These are phyloP conservation scores for Neofelis nebulosa DNA, from an alignment of 2,113 vertebrate genomes.

Conservation along the genomic window DNA sequence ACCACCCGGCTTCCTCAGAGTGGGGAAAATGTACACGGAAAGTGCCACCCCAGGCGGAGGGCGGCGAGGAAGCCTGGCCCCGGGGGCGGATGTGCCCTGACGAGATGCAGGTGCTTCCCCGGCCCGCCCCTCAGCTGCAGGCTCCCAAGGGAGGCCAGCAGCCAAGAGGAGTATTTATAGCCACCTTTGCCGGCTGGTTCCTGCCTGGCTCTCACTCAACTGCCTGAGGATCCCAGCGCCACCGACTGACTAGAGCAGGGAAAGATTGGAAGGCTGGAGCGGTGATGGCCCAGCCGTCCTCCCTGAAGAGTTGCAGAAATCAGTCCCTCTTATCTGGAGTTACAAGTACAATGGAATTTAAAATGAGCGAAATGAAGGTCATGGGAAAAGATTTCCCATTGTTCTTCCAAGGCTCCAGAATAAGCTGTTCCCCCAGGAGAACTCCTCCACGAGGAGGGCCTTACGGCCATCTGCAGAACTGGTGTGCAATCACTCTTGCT, in stretches of 20 bases:
- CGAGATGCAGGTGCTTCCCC: slow-evolving; percentile 78
- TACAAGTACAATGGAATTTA: background rate
- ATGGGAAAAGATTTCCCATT: background rate
- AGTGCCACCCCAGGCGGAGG: background rate
- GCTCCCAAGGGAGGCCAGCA: slow-evolving; percentile 1
- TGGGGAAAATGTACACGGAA: background rate
- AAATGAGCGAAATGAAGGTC: background rate
- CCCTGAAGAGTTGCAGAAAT: background rate
- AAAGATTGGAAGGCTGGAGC: background rate
- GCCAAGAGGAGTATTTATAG: background rate
- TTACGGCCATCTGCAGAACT: background rate
- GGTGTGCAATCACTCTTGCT: background rate
- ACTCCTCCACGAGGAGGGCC: accelerated
- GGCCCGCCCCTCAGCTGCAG: slow-evolving; percentile 15
- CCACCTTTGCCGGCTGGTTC: background rate
- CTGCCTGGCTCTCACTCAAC: background rate
- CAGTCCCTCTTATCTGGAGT: background rate
- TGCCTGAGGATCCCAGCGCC: background rate
- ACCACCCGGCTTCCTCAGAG: background rate
- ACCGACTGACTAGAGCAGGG: background rate
- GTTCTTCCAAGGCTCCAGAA: background rate
- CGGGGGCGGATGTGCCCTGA: background rate
- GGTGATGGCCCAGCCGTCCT: background rate
- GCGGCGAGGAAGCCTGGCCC: slow-evolving; percentile 44
- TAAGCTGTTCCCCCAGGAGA: background rate